Evolutionary conservation across 2,113 vertebrate species (phyloP).

Genomic region (Dendropsophus ebraccatus): DNA sequence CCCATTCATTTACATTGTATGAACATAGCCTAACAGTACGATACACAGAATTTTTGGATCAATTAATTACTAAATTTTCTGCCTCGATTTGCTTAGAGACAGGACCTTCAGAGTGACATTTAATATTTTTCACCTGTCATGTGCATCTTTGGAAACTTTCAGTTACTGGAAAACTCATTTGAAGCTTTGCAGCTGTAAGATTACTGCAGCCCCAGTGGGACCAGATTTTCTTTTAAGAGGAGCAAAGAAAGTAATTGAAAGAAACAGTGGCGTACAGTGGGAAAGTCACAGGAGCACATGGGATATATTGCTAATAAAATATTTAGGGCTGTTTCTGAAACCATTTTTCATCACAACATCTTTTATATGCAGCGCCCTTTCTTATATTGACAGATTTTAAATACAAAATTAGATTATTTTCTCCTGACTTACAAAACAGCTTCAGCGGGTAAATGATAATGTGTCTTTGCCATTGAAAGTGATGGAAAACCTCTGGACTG

Average conservation of each 20-base stretch:
- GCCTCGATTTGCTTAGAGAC: not conserved
- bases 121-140: constrained; percentile 36
- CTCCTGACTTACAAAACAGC: not conserved
- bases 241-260: constrained; percentile 51
- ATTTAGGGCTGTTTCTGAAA: constrained; percentile 36
- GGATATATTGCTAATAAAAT: constrained; percentile 54
- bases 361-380: not conserved
- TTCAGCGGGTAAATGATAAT: not conserved
- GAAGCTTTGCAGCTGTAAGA: constrained; percentile 40
- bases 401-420: not conserved
- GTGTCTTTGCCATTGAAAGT: not conserved
- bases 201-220: constrained; percentile 36
- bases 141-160: constrained; percentile 40
- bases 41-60: not conserved
- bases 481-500: not conserved
- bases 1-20: no score
- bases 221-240: constrained; percentile 45
- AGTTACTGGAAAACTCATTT: constrained; percentile 50
- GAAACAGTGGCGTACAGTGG: constrained; percentile 39
- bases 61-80: not conserved
- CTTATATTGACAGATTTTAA: not conserved
- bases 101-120: not conserved
- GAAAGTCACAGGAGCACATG: constrained; percentile 34
- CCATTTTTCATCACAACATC: constrained; percentile 21
- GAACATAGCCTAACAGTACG: no score